phyloP scores from a whole-genome alignment of 2,888 invertebrate genomes.

The Nomada lathburiana region DNA sequence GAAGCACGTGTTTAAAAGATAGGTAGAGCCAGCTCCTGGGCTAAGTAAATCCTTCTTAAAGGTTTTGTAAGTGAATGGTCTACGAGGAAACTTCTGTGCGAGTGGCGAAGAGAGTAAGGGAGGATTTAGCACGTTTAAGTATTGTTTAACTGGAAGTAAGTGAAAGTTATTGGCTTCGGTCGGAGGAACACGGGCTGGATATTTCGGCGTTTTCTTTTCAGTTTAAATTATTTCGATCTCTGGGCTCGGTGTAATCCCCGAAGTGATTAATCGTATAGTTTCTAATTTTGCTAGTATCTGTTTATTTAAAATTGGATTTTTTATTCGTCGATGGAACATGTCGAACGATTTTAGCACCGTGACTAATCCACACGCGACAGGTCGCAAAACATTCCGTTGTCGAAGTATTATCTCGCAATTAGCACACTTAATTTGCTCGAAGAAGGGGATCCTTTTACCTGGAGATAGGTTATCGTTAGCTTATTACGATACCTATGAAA shows the following conservation, averaged over 20 bases:
- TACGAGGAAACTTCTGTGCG: background rate
- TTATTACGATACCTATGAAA: constrained; percentile 30
- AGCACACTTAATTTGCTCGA: constrained; percentile 35
- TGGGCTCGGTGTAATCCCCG: background rate
- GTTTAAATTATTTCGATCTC: background rate
- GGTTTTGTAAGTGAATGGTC: constrained; percentile 4
- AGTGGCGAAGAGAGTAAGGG: background rate
- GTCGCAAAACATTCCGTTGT: constrained; percentile 37
- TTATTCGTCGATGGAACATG: no score
- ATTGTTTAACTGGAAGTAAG: background rate
- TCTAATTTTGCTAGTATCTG: no score
- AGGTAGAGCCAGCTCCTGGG: background rate
- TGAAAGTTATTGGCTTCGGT: constrained; percentile 1
- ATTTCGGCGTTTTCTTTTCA: background rate
- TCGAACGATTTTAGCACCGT: background rate
- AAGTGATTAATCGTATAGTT: no score
- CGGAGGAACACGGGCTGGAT: background rate
- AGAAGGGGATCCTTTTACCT: constrained; percentile 7
- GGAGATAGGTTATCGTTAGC: constrained; percentile 40
- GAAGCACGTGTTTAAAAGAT: background rate
- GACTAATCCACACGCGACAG: constrained; percentile 29
- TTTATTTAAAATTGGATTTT: no score
- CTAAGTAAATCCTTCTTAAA: background rate
- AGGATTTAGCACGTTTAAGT: constrained; percentile 1
- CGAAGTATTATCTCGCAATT: constrained; percentile 29